Evolutionary conservation across 2,113 vertebrate species (phyloP), one percentile per base, ranked within the genome.

Genomic region (Plecturocebus donacophilus): DNA sequence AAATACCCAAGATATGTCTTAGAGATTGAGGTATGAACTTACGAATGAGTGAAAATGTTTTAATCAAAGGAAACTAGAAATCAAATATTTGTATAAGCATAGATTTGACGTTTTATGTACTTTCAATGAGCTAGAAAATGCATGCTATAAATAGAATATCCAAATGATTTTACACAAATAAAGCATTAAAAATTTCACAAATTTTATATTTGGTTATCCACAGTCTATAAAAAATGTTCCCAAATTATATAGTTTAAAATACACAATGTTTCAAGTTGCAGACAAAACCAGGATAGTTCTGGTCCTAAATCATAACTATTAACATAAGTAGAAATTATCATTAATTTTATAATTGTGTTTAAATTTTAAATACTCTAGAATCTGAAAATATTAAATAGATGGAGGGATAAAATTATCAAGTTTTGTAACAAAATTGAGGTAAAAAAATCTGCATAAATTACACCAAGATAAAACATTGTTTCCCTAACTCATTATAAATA

Each of bases 71-170:
- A 87, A 89, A 61, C 54, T 68, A 84, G 42, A 94, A 96, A 94
- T 12, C 86, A 98, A 97, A 97, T 95, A 95, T n/a, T 96, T 77
- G 70, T 58, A 77, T 82, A 98, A 98, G 93, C 56, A 94, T 96
- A 96, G 90, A 95, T 94, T 95, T 93, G 81, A 96, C 92, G 91
- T 96, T 94, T 98, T 95, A 64, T 96, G 84, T 98, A 97, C 96
- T 98, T 92, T 96, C 97, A 98, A 90, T 96, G 82, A 98, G 75
- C 97, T 66, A 95, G 71, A 98, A 98, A 98, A 97, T 97, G 97
- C 93, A 97, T 58, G 79, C n/a, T 88, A 7, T 83, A 97, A 94
- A 97, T 97, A 97, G 75, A 98, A 97, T 96, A 98, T 92, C 97
- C 49, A 75, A 98, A 97, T 81, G 79, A 98, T 68, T 97, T 97